Conservation (phyloP, 30 jellyfish, hydroid and myxozoan species). For the Hydractinia symbiolongicarpus region DNA sequence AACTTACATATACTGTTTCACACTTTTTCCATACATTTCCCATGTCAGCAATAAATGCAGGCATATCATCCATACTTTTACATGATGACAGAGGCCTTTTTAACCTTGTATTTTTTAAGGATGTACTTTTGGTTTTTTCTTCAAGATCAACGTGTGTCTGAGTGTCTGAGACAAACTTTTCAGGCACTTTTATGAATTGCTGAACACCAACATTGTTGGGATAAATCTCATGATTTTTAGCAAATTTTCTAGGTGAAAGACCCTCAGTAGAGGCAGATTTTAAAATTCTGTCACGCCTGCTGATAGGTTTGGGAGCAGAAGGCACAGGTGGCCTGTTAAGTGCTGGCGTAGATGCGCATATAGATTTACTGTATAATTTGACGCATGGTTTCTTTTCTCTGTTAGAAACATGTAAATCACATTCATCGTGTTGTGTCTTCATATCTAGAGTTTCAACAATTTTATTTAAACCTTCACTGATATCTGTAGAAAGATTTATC, state of each 20-base stretch:
- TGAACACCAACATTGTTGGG: too few species aligned
- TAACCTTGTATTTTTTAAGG: too few species aligned
- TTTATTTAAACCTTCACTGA: not conserved
- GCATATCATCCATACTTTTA: too few species aligned
- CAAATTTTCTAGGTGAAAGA: not conserved
- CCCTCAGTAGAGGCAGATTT: conserved; percentile 3
- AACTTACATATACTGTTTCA: too few species aligned
- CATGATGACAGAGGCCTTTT: too few species aligned
- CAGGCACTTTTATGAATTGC: too few species aligned
- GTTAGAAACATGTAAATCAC: not conserved
- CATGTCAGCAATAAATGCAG: too few species aligned
- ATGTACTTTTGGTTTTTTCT: too few species aligned
- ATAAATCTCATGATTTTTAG: not conserved
- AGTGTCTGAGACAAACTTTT: too few species aligned
- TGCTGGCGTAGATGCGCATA: conserved; percentile 16
- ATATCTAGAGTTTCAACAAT: not conserved
- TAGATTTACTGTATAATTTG: not conserved
- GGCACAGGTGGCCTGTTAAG: conserved; percentile 34
- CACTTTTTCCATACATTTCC: too few species aligned
- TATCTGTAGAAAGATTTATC: too few species aligned
- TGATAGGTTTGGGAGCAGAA: conserved; percentile 26
- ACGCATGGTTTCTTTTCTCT: not conserved
- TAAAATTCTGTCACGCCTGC: conserved; percentile 11
- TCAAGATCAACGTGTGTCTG: too few species aligned
- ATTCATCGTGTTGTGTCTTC: not conserved